Base-by-base conservation (phyloP, 2,888 invertebrate species). In the Orthosia incerta region DNA sequence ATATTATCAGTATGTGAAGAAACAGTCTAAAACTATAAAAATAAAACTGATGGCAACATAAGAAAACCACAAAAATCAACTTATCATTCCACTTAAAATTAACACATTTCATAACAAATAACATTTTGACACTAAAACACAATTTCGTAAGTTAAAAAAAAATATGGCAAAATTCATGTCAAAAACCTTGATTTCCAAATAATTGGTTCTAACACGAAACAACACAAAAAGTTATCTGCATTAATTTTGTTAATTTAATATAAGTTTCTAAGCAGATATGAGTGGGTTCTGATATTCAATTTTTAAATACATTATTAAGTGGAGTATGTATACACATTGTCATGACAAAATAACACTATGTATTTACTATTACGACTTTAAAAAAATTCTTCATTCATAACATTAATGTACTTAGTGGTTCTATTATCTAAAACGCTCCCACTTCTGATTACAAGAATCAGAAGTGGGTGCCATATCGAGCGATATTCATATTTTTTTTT, bases 251-350 rank as follows among this genome's bases (percentile, higher is more conserved):
- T 82, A 78, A 71, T 78, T 84, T 71, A 66, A 76, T 85, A 89
- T 89, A 92, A 79, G 92, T 91, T 93, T 90, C 93, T 94, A 95
- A 95, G 94, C 95, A 92, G 95, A 95, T 95, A 95, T 95, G 95
- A 94, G 93, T 91, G 91, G 89, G 83, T 87, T 89, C 87, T 90
- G 92, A 94, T 94, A 94, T 94, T 91, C 87, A 79, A 80, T 82
- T 86, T 76, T 82, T 86, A 86, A 75, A 84, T 79, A 91, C 86
- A 90, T 87, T 88, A 88, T 89, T 90, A 89, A 89, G 89, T 92
- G 90, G 90, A 91, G 89, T 92, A 93, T 89, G 90, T 91, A 91
- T 94, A 94, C 90, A 94, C 90, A 91, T 90, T 93, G 92, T 94
- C 92, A 93, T 94, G 93, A 93, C 86, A 88, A 75, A 45, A 57